phyloP scores from a whole-genome alignment of 1,140 invertebrate species.

The Calliopsis andreniformis region DNA sequence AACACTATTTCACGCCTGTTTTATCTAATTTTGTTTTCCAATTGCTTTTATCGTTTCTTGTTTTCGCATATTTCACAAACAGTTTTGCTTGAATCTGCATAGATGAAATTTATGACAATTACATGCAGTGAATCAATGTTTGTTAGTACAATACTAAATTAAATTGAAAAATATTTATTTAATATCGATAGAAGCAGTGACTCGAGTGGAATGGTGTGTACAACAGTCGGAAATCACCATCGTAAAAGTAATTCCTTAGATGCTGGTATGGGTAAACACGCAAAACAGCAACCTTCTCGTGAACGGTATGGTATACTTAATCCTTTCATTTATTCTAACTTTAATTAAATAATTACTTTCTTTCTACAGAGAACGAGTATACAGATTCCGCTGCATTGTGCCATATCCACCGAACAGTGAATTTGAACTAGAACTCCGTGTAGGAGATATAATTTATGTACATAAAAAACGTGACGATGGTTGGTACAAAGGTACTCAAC shows the following conservation, averaged over 20 bases:
- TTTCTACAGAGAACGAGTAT: conserved; percentile 75
- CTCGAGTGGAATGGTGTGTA: conserved; percentile 68
- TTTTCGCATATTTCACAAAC: background rate
- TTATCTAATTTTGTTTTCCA: background rate
- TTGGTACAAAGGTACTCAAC: conserved; percentile 96
- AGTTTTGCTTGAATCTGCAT: conserved; percentile 10
- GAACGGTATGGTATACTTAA: conserved; percentile 80
- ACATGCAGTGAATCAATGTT: background rate
- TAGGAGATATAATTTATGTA: conserved; percentile 95
- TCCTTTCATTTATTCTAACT: conserved; percentile 24
- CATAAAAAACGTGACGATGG: conserved; percentile 96
- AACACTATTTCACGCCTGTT: conserved; percentile 25
- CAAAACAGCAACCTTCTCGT: conserved; percentile 81
- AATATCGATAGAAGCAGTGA: conserved; percentile 72
- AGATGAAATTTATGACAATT: conserved; percentile 1
- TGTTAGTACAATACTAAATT: too few species aligned
- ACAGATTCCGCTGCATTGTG: conserved; percentile 93
- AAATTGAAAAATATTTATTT: too few species aligned
- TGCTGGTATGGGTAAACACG: conserved; percentile 83
- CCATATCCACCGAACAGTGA: conserved; percentile 98
- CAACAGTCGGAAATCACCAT: conserved; percentile 82
- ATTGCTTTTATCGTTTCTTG: conserved; percentile 28
- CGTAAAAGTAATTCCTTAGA: conserved; percentile 91
- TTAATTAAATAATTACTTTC: conserved; percentile 11
- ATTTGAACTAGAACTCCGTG: conserved; percentile 93